A percentile compares a stretch with the other conserved stretches of the same genome.
phyloP scores from a whole-genome alignment of 2,797 vertebrate species.

The Lates japonicus region DNA sequence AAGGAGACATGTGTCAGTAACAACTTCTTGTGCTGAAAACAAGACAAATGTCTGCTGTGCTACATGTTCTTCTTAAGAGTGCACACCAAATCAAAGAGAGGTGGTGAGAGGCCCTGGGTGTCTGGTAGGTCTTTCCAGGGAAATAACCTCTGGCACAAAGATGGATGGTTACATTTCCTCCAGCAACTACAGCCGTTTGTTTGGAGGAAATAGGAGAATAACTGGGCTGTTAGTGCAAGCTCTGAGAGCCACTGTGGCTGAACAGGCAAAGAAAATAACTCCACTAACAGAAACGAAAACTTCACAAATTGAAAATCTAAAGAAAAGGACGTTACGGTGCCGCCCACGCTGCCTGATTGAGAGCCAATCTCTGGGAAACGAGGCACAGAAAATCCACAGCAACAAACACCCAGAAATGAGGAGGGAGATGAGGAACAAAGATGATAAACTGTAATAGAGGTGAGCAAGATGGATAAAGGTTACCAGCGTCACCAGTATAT shows the following conservation, averaged over 20 bases:
- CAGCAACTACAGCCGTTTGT: conserved; percentile 67
- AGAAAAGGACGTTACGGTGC: conserved; percentile 28
- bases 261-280: conserved; percentile 54
- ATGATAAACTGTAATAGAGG: conserved; percentile 11
- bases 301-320: conserved; percentile 66
- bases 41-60: conserved; percentile 29
- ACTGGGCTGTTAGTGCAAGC: conserved; percentile 57
- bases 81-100: conserved; percentile 28
- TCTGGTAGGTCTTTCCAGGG: conserved; percentile 58
- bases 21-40: conserved; percentile 20
- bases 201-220: conserved; percentile 62
- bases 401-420: conserved; percentile 2
- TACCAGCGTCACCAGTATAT: neutral
- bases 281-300: conserved; percentile 55
- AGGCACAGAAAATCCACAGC: conserved; percentile 18
- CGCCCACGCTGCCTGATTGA: conserved; percentile 50
- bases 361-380: conserved; percentile 53
- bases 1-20: conserved; percentile 16
- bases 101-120: conserved; percentile 29
- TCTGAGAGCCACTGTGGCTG: conserved; percentile 52
- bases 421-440: conserved; percentile 30
- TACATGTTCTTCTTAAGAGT: conserved; percentile 11
- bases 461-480: neutral
- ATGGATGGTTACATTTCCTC: conserved; percentile 76
- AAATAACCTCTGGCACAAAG: conserved; percentile 77